phyloP scores from a whole-genome alignment of 2,888 invertebrate species.

The Yponomeuta sedellus region DNA sequence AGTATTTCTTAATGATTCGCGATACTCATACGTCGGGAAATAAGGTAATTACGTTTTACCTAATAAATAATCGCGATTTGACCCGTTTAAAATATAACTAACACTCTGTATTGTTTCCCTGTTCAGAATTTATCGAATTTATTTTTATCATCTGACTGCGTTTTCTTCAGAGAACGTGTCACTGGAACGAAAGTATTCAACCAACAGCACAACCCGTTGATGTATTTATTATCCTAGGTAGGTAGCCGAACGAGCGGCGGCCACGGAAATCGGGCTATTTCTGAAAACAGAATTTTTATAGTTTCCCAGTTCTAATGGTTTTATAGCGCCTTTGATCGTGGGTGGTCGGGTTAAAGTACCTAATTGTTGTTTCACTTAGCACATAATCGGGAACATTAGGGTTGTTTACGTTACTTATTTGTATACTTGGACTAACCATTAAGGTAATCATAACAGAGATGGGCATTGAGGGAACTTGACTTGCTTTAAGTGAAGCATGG shows the following conservation, averaged over 20 bases:
- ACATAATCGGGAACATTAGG: background rate
- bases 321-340: conserved; percentile 55
- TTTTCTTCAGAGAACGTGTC: conserved; percentile 31
- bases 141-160: too few relatives aligned
- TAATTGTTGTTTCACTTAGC: conserved; percentile 12
- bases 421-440: background rate
- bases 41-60: too few relatives aligned
- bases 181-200: conserved; percentile 45
- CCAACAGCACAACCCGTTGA: conserved; percentile 43
- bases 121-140: too few relatives aligned
- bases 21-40: too few relatives aligned
- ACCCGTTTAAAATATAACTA: too few relatives aligned
- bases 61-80: too few relatives aligned
- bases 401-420: background rate
- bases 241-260: conserved; percentile 39
- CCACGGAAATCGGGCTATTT: conserved; percentile 52
- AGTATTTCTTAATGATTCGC: too few relatives aligned
- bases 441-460: background rate
- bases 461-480: background rate
- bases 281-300: conserved; percentile 60
- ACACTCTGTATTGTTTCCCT: too few relatives aligned
- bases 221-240: conserved; percentile 62
- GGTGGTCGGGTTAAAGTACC: conserved; percentile 50
- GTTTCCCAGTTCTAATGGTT: conserved; percentile 39
- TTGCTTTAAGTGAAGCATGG: background rate